Evolutionary conservation across 2,797 vertebrate species (phyloP), one percentile per base, ranked within the genome.

Genomic region (Fringilla coelebs): DNA sequence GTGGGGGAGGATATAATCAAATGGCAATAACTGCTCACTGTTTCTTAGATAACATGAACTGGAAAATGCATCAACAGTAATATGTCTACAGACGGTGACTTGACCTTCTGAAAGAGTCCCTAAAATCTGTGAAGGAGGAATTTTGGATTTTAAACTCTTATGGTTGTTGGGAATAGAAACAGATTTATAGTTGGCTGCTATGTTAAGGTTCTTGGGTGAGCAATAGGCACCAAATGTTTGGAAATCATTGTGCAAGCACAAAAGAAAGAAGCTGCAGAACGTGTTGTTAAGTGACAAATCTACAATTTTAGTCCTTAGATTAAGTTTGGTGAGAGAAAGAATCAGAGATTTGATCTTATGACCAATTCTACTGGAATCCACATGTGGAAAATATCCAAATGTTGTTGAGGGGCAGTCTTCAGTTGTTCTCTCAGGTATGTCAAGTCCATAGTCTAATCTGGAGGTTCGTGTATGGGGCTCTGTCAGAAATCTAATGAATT

Each of bases 311-410:
- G 51, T 83, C 31, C 28, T 80, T 76, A 63, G 29, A 19, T 80
- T 80, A 90, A 79, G 36, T 82, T 91, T 91, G 65, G 17, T 82
- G 90, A 84, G 79, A 88, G 62, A 95, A 93, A 94, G 75, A 94
- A 95, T 96, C 83, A 78, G 21, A 96, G 77, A 67, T 55, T 85
- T 5, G 32, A 87, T 94, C 90, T 96, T 96, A 93, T 85, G 89
- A 91, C 77, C 97, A 80, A 95, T 96, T 97, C 96, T 91, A 81
- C 70, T 86, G 54, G 90, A 97, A 94, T 45, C 63, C 78, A 96
- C 79, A 81, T 82, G 78, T 95, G 95, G 94, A 97, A 97, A 97
- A 92, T 82, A 94, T 78, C n/a, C 26, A 78, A 52, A 84, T 54
- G 54, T 38, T 95, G 92, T 89, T 17, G 7, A 94, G 81, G 83